Percentiles rank a stretch among this genome's conserved stretches.
Conservation (phyloP, 2,797 vertebrate species). For the Chaetophractus vellerosus region DNA sequence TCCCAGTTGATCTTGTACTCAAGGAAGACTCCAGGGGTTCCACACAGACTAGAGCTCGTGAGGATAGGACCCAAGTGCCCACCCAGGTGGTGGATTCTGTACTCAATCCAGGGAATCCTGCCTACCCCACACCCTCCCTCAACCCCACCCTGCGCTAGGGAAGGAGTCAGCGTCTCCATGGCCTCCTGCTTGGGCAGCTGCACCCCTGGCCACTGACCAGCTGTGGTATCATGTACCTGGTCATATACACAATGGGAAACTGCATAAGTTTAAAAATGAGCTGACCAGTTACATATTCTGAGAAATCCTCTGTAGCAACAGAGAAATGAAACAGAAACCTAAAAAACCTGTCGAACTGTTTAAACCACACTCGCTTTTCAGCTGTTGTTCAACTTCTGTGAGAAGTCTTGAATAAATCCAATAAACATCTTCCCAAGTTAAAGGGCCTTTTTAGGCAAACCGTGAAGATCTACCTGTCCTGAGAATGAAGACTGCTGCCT, state of each 20-base stretch:
- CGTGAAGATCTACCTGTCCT: neutral
- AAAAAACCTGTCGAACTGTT: neutral
- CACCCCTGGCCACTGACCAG: neutral
- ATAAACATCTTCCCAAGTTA: neutral
- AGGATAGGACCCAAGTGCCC: neutral
- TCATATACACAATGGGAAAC: neutral
- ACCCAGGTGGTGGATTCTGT: neutral
- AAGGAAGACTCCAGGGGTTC: neutral
- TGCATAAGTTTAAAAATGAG: neutral
- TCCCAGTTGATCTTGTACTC: neutral
- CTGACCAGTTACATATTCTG: neutral
- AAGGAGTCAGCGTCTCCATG: neutral
- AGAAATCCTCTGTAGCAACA: neutral
- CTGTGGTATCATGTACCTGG: neutral
- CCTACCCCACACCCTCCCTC: neutral
- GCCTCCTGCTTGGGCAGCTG: neutral
- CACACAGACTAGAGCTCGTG: neutral
- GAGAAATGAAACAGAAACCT: constrained; percentile 75
- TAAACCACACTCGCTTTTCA: constrained; percentile 17
- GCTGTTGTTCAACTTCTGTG: neutral
- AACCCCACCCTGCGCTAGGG: neutral
- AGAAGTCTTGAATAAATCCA: neutral
- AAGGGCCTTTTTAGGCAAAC: neutral
- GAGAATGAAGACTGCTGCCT: neutral
- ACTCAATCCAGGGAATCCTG: neutral